phyloP scores from a whole-genome alignment of 2,797 vertebrate genomes.

The Halcyon smyrnensis region DNA sequence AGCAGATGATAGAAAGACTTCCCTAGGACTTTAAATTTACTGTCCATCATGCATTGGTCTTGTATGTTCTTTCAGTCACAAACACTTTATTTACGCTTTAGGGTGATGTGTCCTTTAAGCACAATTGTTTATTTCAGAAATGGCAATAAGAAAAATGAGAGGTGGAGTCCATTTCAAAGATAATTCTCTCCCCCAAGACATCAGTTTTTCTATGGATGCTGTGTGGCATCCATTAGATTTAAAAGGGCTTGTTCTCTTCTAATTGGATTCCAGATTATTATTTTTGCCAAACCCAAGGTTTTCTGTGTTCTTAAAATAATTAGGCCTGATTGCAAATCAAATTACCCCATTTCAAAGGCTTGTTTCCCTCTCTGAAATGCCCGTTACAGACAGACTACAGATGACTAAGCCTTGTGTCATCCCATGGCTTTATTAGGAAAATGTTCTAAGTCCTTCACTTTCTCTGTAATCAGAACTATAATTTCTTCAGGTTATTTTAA shows the following conservation, averaged over 20 bases:
- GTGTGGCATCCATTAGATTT: constrained; percentile 56
- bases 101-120: not conserved
- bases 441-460: constrained; percentile 82
- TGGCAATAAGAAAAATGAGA: not conserved
- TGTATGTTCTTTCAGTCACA: not conserved
- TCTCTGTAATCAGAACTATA: constrained; percentile 85
- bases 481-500: constrained; percentile 96
- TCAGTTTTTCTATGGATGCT: not conserved
- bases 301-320: constrained; percentile 80
- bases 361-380: constrained; percentile 74
- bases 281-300: constrained; percentile 76
- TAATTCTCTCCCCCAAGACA: not conserved
- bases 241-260: constrained; percentile 64
- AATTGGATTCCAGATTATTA: constrained; percentile 76
- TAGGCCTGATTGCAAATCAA: constrained; percentile 77
- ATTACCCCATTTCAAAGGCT: constrained; percentile 78
- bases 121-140: constrained; percentile 30
- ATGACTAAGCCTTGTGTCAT: constrained; percentile 80
- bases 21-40: not conserved
- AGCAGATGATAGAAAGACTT: not conserved
- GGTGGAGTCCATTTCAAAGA: constrained; percentile 1
- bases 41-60: not conserved
- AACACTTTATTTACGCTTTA: constrained; percentile 35
- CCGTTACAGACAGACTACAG: constrained; percentile 67
- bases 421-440: constrained; percentile 82